Base-by-base conservation (phyloP, 2,888 invertebrate genomes). In the Bedellia somnulentella region DNA sequence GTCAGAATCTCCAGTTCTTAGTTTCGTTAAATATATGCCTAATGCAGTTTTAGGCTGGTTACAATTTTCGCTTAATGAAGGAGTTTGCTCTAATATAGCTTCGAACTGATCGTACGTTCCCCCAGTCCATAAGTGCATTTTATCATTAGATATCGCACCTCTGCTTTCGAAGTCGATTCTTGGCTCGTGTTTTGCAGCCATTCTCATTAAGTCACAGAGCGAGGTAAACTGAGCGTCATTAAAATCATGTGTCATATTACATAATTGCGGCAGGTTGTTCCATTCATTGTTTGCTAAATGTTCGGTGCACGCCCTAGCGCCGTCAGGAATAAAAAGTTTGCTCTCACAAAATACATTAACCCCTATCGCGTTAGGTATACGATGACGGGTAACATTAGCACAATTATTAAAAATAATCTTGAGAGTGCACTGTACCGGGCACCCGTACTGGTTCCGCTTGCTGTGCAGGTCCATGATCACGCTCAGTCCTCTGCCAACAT, bases 241-340 rank as follows among this genome's bases (percentile, higher is more conserved):
- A 16, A 32, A 37, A 18, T 32, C 30, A 32, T 37, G 33, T 11
- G 26, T 36, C 17, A 31, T 30, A 33, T 37, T 33, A 23, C 36
- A 36, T 15, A 15, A 21, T 32, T 32, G 32, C 15, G 36, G 34
- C 21, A 34, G 27, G 18, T 36, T 30, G 18, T 31, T 30, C 34
- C 34, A 34, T 9, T 5, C 30, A 15, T 34, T 22, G 27, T 9
- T 23, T 12, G 24, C 26, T 15, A 28, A 14, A 13, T 28, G 25
- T 14, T 32, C 17, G 21, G 9, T 13, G 15, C 27, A 27, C 15
- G 27, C 27, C 22, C 32, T 32, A 14, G 32, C 32, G n/a, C 27
- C 27, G n/a, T 32, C 23, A n/a, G 32, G 32, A 27, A 32, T 27
- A 18, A 17, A 28, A 11, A 28, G 17, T 13, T 28, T 28, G 12